Evolutionary conservation across 2,888 invertebrate species (phyloP), one percentile per base, ranked within the genome.

Genomic region (Sclerodermus sp.): DNA sequence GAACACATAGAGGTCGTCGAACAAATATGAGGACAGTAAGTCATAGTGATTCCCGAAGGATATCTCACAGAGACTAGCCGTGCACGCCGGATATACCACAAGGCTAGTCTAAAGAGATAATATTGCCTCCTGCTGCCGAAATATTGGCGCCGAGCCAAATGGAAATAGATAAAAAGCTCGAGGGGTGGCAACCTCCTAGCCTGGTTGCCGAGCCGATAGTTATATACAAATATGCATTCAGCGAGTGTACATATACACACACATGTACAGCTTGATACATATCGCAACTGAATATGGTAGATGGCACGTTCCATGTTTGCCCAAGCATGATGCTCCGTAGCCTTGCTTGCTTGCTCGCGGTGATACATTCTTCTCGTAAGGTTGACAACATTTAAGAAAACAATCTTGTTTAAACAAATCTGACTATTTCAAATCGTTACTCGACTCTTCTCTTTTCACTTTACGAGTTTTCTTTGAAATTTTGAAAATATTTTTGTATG

Each of bases 151-250:
- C 45, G 61, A 45, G 68, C 75, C 75, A 76, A 75, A 74, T 74
- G 73, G 71, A 73, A 72, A 73, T 73, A 73, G 70, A 74, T 74
- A 76, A 74, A 76, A 74, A 71, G 66, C 62, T 60, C 56, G 57
- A n/a, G 57, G 52, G 58, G 58, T 55, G 49, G 56, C 45, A 23
- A 23, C 23, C 23, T 5, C 8, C 23, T 23, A 23, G 23, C 23
- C 23, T 23, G 23, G 4, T 23, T 23, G 23, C 23, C 23, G 23
- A 23, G 39, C 23, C 13, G 39, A 38, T 42, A 15, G 29, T 23
- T 48, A 39, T 15, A 32, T 16, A 36, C 29, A 15, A 39, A 10
- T 16, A n/a, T n/a, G 15, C 13, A 36, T 15, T 3, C 36, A n/a
- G 3, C 15, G 5, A 15, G 10, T 6, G 10, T 10, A 36, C 13